phyloP scores from a whole-genome alignment of 2,888 invertebrate genomes.

The Cyclophora punctaria region DNA sequence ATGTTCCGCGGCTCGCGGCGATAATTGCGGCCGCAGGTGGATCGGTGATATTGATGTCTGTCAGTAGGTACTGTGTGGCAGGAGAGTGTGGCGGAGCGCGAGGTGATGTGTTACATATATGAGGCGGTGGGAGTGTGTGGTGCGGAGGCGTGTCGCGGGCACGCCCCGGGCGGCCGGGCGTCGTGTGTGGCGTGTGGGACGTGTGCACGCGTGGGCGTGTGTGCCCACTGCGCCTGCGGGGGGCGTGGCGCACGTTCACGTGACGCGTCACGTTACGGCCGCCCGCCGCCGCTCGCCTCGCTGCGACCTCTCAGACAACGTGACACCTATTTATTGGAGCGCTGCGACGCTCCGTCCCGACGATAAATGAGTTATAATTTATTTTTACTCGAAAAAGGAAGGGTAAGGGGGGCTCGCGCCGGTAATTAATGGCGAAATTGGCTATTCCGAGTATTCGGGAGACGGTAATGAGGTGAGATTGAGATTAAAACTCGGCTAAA shows the following conservation, averaged over 20 bases:
- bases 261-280: conserved; percentile 13
- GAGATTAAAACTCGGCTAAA: conserved; percentile 71
- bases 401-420: conserved; percentile 49
- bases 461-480: conserved; percentile 72
- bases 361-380: conserved; percentile 74
- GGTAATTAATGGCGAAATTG: conserved; percentile 73
- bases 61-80: neutral
- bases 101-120: neutral
- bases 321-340: conserved; percentile 60
- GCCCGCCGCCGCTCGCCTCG: neutral
- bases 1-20: conserved; percentile 68
- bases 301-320: conserved; percentile 16
- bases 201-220: conserved; percentile 56
- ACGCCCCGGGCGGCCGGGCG: neutral
- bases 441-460: conserved; percentile 71
- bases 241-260: conserved; percentile 55
- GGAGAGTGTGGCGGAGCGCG: neutral
- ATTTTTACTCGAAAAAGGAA: conserved; percentile 71
- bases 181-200: conserved; percentile 24
- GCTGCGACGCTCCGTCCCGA: conserved; percentile 30
- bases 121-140: neutral
- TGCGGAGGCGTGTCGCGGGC: neutral
- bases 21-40: conserved; percentile 73
- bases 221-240: conserved; percentile 56
- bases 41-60: conserved; percentile 31